phyloP scores from a whole-genome alignment of 1,140 invertebrate species.

The Centruroides vittatus region DNA sequence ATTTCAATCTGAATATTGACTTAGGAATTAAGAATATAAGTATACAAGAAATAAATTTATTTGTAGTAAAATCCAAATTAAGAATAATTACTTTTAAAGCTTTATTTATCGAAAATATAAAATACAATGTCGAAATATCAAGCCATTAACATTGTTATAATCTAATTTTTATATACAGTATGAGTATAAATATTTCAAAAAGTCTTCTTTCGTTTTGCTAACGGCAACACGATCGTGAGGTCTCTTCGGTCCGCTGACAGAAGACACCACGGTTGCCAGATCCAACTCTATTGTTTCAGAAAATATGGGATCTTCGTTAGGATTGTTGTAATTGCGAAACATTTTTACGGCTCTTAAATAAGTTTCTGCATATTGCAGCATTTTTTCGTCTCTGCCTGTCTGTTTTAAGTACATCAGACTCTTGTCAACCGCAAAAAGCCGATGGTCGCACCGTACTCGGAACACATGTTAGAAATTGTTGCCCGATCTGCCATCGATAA shows the following conservation, averaged over 20 bases:
- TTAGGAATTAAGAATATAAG: no score
- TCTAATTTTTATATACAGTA: no score
- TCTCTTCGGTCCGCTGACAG: constrained; percentile 89
- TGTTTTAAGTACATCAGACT: constrained; percentile 73
- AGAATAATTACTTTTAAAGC: no score
- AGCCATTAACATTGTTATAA: no score
- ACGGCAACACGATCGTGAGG: constrained; percentile 92
- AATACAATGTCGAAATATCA: no score
- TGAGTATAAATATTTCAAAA: constrained; percentile 53
- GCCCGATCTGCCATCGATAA: constrained; percentile 85
- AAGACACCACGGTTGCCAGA: constrained; percentile 74
- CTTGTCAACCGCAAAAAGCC: constrained; percentile 88
- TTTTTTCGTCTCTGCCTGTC: constrained; percentile 63
- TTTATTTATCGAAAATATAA: no score
- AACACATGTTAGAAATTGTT: constrained; percentile 78
- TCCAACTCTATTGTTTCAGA: constrained; percentile 77
- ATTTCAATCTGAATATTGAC: no score
- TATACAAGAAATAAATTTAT: no score
- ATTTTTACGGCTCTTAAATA: constrained; percentile 70
- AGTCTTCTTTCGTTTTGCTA: constrained; percentile 77
- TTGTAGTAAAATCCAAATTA: no score
- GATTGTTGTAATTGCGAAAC: constrained; percentile 67
- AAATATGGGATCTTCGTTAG: constrained; percentile 67
- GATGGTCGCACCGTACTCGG: constrained; percentile 87
- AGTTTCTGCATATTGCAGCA: constrained; percentile 65